Conservation (phyloP, 2,797 vertebrate genomes). For the Meda fulgida region DNA sequence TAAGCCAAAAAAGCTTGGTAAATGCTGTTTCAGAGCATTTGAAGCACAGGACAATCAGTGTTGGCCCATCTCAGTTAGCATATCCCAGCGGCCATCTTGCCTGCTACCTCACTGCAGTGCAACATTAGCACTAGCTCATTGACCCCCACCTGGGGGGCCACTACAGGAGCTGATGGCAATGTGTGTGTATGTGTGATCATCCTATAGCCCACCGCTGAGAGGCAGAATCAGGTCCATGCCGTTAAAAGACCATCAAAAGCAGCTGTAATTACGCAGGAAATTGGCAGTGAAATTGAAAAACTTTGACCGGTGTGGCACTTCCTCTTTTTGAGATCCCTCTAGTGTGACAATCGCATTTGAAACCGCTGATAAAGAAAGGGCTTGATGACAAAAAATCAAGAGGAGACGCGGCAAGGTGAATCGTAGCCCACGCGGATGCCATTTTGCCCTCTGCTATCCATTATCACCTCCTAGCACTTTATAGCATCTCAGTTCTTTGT, state of each 20-base stretch:
- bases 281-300: constrained; percentile 89
- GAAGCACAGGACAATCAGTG: constrained; percentile 39
- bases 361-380: constrained; percentile 64
- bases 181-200: constrained; percentile 66
- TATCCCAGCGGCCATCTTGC: constrained; percentile 52
- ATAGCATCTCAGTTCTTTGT: constrained; percentile 45
- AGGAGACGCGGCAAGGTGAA: constrained; percentile 57
- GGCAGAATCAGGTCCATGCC: constrained; percentile 70
- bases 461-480: constrained; percentile 48
- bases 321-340: constrained; percentile 67
- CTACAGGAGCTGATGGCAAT: constrained; percentile 73
- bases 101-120: constrained; percentile 45
- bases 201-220: constrained; percentile 63
- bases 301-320: constrained; percentile 77
- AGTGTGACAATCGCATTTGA: constrained; percentile 71
- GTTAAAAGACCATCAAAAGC: constrained; percentile 85
- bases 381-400: constrained; percentile 54
- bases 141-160: constrained; percentile 69
- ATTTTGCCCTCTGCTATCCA: constrained; percentile 58
- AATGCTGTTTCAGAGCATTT: constrained; percentile 15
- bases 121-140: constrained; percentile 63
- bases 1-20: constrained; percentile 22
- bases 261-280: constrained; percentile 87
- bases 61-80: constrained; percentile 45
- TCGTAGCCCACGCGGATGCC: constrained; percentile 58